Conservation (phyloP, 2,797 vertebrate species). For the Mormyrus hasselquistii region DNA sequence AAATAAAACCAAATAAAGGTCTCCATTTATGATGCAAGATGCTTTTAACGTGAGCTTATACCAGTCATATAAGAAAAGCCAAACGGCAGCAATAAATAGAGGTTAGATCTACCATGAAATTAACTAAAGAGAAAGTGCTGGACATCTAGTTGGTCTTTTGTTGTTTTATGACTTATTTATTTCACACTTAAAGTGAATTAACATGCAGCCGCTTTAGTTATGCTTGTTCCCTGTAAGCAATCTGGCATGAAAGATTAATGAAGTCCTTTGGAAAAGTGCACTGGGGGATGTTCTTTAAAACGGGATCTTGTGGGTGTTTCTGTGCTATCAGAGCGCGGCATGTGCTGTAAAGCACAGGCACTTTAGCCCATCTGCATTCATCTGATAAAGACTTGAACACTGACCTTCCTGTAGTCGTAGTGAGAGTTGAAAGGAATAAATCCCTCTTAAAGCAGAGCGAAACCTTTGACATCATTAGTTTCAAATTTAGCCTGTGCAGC, state of each 20-base stretch:
- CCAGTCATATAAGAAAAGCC: not conserved
- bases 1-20: not conserved
- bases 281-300: not conserved
- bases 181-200: conserved; percentile 2
- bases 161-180: not conserved
- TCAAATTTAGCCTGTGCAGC: not conserved
- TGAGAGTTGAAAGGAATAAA: conserved; percentile 14
- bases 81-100: not conserved
- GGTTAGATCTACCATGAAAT: not conserved
- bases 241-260: conserved; percentile 15
- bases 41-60: not conserved
- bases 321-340: not conserved
- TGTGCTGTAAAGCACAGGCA: not conserved
- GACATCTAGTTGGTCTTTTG: not conserved
- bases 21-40: conserved; percentile 2
- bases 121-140: not conserved
- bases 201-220: not conserved
- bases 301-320: not conserved
- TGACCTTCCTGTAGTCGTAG: not conserved
- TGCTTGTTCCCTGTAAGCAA: not conserved
- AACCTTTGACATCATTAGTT: not conserved
- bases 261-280: not conserved
- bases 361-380: not conserved
- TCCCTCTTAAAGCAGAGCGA: not conserved
- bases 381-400: conserved; percentile 15